Base-by-base conservation (phyloP, 2,113 vertebrate species). In the Apteryx mantelli region DNA sequence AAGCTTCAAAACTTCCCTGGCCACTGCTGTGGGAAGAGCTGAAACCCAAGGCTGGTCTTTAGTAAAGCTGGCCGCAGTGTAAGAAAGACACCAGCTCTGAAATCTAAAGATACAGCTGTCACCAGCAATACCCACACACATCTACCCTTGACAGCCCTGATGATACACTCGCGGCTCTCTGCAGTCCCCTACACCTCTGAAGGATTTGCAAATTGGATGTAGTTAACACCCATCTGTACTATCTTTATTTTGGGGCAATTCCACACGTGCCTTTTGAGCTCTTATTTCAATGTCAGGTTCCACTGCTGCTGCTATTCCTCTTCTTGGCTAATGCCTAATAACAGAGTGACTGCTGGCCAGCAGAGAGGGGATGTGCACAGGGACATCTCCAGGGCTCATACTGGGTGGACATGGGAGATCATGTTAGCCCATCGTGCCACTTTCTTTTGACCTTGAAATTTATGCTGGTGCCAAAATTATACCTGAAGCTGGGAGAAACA, bases 31-130 rank as follows among this genome's bases (percentile, higher is more conserved):
- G 1, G 53, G 46, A 63, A 79, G 60, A 44, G 32, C 30, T 52
- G 44, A 28, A 66, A 22, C 22, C 36, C 22, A 28, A 34, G 44
- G 44, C 12, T 53, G 32, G 22, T n/a, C 17, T 26, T 28, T 21
- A 38, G 44, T 26, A 66, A 53, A 53, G 69, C 15, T 40, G 53
- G 16, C 38, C 1, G 0, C 28, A 40, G 28, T 3, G 18, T 38
- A 7, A 25, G 8, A 44, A 52, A 52, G 68, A 46, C 63, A 46
- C 9, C 46, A 70, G 34, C 38, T 48, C 34, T 40, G 55, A 36
- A 60, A 50, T 3, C 10, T 12, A 80, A n/a, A 3, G 5, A 19
- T 17, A 56, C 0, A 6, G n/a, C 56, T n/a, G 34, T 40, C 56
- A 40, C 38, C 14, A 38, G 7, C 60, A 28, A 24, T 40, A 25